A percentile compares a stretch with the other conserved stretches of the same genome.
These are phyloP conservation scores for Saxidomus purpurata DNA, from an alignment of 1,140 invertebrate genomes.

Conservation along the genomic window DNA sequence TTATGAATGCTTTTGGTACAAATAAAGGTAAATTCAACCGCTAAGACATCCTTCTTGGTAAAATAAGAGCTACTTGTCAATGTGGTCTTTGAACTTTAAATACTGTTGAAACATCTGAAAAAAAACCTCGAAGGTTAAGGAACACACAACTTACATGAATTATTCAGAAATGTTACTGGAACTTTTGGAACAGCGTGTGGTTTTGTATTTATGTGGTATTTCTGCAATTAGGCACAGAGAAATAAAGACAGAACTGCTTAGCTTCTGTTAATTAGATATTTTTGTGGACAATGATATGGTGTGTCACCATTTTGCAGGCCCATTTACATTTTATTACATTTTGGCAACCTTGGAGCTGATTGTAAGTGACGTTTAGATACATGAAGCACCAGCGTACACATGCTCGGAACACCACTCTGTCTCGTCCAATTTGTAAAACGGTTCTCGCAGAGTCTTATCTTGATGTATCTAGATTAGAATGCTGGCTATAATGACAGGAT, in stretches of 20 bases:
- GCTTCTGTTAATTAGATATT: conserved; percentile 26
- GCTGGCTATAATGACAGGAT: neutral
- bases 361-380: conserved; percentile 18
- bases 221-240: conserved; percentile 22
- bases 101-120: too few species aligned
- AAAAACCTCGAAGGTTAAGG: too few species aligned
- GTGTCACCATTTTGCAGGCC: conserved; percentile 46
- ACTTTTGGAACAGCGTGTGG: too few species aligned
- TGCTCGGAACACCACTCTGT: conserved; percentile 50
- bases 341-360: conserved; percentile 12
- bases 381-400: conserved; percentile 12
- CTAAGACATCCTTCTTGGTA: too few species aligned
- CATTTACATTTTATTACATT: conserved; percentile 59
- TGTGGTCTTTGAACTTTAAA: too few species aligned
- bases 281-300: conserved; percentile 32
- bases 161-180: too few species aligned
- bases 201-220: conserved; percentile 3
- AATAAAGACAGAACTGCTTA: neutral
- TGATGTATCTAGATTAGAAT: conserved; percentile 37
- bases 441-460: conserved; percentile 23
- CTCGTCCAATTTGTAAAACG: conserved; percentile 39
- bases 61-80: too few species aligned
- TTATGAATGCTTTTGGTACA: too few species aligned
- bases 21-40: too few species aligned
- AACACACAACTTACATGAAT: too few species aligned